These are phyloP conservation scores for Synchiropus splendidus DNA, from an alignment of 2,113 vertebrate genomes.

Conservation along the genomic window DNA sequence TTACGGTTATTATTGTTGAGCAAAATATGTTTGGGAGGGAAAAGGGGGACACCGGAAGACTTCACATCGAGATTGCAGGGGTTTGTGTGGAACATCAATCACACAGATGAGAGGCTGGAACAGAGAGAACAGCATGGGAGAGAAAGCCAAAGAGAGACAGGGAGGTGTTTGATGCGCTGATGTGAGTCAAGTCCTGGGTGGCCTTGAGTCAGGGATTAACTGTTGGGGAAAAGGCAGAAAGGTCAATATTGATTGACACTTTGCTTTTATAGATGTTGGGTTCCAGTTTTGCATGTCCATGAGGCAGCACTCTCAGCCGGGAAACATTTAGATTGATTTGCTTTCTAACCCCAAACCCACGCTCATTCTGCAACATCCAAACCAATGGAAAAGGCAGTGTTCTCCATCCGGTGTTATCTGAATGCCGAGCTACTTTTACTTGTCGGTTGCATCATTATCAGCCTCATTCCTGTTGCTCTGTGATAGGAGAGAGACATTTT, in stretches of 20 bases:
- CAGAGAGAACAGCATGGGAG: constrained; percentile 19
- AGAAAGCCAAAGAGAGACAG: constrained; percentile 21
- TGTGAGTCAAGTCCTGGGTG: constrained; percentile 42
- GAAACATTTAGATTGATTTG: constrained; percentile 19
- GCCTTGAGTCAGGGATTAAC: constrained; percentile 43
- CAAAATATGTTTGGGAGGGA: neutral
- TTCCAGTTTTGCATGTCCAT: constrained; percentile 20
- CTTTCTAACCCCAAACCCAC: constrained; percentile 13
- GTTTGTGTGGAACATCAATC: constrained; percentile 33
- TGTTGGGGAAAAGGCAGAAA: constrained; percentile 38
- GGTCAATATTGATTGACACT: constrained; percentile 52
- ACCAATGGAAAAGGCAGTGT: constrained; percentile 1
- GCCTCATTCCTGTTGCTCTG: too few relatives aligned
- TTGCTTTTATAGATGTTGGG: constrained; percentile 15
- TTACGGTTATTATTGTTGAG: too few relatives aligned
- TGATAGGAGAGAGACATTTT: too few relatives aligned
- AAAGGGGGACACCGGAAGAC: neutral
- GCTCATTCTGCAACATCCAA: neutral
- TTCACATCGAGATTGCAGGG: neutral
- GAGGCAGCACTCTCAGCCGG: constrained; percentile 8
- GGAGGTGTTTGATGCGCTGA: constrained; percentile 52
- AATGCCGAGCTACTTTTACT: too few relatives aligned
- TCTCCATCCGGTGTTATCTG: too few relatives aligned
- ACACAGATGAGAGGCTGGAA: constrained; percentile 33
- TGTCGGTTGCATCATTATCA: too few relatives aligned